phyloP scores from a whole-genome alignment of 2,797 vertebrate species.

The Heteromormyrus szaboi region DNA sequence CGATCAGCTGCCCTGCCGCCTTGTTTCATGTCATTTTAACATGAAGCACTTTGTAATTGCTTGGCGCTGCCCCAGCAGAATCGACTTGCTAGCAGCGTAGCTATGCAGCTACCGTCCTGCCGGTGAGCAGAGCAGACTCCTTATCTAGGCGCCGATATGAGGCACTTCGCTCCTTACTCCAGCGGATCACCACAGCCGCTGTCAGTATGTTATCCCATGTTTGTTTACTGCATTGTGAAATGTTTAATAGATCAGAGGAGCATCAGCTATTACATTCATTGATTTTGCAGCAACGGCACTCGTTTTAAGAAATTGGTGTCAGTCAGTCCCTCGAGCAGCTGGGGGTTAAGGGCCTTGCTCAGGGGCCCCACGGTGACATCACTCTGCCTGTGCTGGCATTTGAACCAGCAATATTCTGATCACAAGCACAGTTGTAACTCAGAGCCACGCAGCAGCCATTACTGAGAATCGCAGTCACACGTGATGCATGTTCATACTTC shows the following conservation, averaged over 20 bases:
- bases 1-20: not conserved
- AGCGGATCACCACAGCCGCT: not conserved
- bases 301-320: not conserved
- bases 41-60: not conserved
- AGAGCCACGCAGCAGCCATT: no score
- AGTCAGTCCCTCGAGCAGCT: not conserved
- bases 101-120: not conserved
- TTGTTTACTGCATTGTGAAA: not conserved
- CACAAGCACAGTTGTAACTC: no score
- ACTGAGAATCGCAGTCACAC: no score
- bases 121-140: not conserved
- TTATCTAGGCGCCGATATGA: not conserved
- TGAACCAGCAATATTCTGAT: no score
- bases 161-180: not conserved
- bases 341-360: no score
- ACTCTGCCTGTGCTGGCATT: no score
- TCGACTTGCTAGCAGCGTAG: not conserved
- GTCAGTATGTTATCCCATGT: not conserved
- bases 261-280: not conserved
- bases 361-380: no score
- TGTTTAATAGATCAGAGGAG: not conserved
- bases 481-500: no score
- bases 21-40: not conserved
- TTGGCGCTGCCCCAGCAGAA: not conserved
- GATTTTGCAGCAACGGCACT: not conserved